Conservation (phyloP, 2,797 vertebrate genomes). For the Syngnathus acus region DNA sequence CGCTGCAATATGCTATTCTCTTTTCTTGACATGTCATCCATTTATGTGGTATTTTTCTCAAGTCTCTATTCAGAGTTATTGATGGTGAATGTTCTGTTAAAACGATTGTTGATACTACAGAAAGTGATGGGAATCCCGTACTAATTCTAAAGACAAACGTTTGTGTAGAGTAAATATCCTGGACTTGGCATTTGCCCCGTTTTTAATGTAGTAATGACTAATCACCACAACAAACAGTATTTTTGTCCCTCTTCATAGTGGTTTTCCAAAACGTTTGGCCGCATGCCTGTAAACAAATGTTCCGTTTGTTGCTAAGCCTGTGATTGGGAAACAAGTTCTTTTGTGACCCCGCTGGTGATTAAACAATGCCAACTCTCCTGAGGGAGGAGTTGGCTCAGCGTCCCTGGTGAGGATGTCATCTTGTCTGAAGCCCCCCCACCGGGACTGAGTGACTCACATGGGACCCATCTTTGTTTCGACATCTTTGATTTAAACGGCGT, state of each 20-base stretch:
- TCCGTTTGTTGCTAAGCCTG: constrained; percentile 7
- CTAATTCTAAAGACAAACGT: neutral
- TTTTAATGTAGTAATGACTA: neutral
- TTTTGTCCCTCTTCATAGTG: neutral
- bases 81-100: neutral
- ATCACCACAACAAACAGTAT: neutral
- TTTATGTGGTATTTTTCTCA: neutral
- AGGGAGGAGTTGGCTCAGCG: constrained; percentile 50
- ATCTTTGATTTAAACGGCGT: constrained; percentile 56
- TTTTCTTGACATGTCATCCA: neutral
- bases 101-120: neutral
- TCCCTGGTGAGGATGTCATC: constrained; percentile 65
- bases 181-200: neutral
- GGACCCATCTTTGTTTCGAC: constrained; percentile 38
- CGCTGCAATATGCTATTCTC: neutral
- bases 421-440: constrained; percentile 50
- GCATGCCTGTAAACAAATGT: constrained; percentile 4
- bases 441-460: constrained; percentile 49
- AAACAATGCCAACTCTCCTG: constrained; percentile 50
- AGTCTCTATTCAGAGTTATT: neutral
- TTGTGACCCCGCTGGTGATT: constrained; percentile 38
- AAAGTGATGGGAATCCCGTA: neutral
- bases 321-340: constrained; percentile 14
- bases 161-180: neutral
- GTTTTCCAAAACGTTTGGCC: neutral